Base-by-base conservation (phyloP, 2,113 vertebrate genomes). In the Cairina moschata region DNA sequence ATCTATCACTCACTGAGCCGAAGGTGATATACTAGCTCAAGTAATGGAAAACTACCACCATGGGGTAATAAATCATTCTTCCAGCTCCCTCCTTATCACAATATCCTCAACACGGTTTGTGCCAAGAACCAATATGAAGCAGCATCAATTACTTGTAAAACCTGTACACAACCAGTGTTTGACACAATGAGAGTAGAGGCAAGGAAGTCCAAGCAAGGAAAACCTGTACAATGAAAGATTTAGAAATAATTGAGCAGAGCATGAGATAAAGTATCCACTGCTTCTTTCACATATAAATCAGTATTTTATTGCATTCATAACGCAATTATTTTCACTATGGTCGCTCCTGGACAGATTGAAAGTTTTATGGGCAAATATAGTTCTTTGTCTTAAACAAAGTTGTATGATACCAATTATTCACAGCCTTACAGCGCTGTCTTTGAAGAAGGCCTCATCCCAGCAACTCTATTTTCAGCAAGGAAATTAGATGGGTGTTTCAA, bases 21-120 rank as follows among this genome's bases (percentile, higher is more conserved):
- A 83, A 82, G 90, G 54, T 58, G 68, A 93, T 79, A 91, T 17
- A 72, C 46, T 78, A 91, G 62, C 74, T 92, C 77, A 91, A 85
- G 91, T 68, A 93, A 95, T 87, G 90, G 91, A 96, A 96, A 97
- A 94, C 74, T 84, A 97, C 91, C 71, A 34, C 77, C 58, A 60
- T 29, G 63, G 15, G 63, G 65, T 58, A 88, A 91, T 88, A 87
- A 95, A 93, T 88, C 80, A 46, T 85, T 74, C 65, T 81, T 78
- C 74, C 46, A 66, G 42, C 18, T 86, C 65, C 65, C 56, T 86
- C 52, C 75, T 77, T 22, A 74, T 44, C n/a, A 2, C 40, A 40
- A 58, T 11, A 44, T n/a, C 4, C 17, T 86, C 1, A 21, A 74
- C 36, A 63, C 2, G 46, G 50, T 55, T 55, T 36, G 56, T 82